Percentiles rank a stretch among this genome's conserved stretches.
phyloP scores from a whole-genome alignment of 2,113 vertebrate species.

The Saimiri boliviensis region DNA sequence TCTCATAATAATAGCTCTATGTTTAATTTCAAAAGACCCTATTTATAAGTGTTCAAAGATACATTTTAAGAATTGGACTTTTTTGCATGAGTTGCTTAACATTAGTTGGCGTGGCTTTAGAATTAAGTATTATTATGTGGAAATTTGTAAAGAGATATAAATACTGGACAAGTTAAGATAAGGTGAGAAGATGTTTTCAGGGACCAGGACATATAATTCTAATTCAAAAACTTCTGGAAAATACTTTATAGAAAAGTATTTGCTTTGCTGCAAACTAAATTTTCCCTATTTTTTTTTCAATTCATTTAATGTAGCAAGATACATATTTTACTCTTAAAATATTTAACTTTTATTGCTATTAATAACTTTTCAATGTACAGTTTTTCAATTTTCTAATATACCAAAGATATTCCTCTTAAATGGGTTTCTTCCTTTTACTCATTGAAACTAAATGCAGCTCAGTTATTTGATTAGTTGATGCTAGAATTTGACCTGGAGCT shows the following conservation, averaged over 20 bases:
- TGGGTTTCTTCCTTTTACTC: constrained; percentile 46
- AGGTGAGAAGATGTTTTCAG: not conserved
- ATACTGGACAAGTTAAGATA: not conserved
- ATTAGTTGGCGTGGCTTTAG: constrained; percentile 21
- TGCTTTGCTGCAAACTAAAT: constrained; percentile 1
- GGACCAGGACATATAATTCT: not conserved
- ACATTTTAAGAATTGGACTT: constrained; percentile 6
- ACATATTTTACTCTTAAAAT: not conserved
- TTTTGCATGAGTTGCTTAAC: not conserved
- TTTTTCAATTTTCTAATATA: constrained; percentile 58
- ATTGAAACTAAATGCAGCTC: constrained; percentile 71
- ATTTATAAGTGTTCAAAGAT: not conserved
- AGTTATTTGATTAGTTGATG: constrained; percentile 77
- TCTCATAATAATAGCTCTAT: constrained; percentile 11
- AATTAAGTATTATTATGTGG: constrained; percentile 42
- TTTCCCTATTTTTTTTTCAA: constrained; percentile 12
- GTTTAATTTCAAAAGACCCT: constrained; percentile 38
- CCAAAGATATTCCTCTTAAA: constrained; percentile 50
- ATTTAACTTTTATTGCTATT: constrained; percentile 10
- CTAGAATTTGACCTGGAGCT: constrained; percentile 84
- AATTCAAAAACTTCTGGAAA: constrained; percentile 31
- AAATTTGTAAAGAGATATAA: constrained; percentile 3
- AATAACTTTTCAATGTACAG: not conserved
- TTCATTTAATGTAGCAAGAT: constrained; percentile 32
- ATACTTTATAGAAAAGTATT: not conserved